Evolutionary conservation across 2,888 invertebrate genomes (phyloP).

Genomic region (Seira ritae): DNA sequence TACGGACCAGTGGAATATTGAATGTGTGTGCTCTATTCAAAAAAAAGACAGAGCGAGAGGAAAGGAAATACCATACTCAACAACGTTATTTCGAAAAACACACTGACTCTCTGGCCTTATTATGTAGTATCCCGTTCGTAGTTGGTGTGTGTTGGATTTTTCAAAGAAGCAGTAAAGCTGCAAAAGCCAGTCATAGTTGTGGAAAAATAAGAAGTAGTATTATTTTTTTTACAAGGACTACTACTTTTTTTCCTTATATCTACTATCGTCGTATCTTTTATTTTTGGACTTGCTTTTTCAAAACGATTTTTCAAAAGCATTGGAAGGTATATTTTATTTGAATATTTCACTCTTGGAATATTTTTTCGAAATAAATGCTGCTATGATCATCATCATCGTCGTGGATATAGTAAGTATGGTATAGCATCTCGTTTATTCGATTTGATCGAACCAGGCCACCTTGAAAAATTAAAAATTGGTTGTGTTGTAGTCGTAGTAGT

Average conservation of each 20-base stretch:
- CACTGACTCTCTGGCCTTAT: background rate
- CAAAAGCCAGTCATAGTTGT: background rate
- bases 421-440: too few relatives aligned
- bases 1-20: too few relatives aligned
- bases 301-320: background rate
- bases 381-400: background rate
- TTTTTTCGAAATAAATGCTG: background rate
- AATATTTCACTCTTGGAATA: background rate
- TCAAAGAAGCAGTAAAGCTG: too few relatives aligned
- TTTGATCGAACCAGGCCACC: slow-evolving; percentile 4
- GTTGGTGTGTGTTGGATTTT: too few relatives aligned
- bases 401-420: too few relatives aligned
- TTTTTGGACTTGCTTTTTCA: background rate
- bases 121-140: background rate
- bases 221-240: background rate
- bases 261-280: background rate
- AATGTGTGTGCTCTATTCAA: background rate
- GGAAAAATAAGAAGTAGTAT: background rate
- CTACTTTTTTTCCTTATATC: too few relatives aligned
- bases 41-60: too few relatives aligned
- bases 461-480: background rate
- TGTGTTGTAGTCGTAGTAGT: too few relatives aligned
- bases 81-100: slow-evolving; percentile 13
- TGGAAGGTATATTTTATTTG: background rate
- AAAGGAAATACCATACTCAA: background rate